Percentiles rank a stretch among this genome's conserved stretches.
Conservation (phyloP, 2,888 invertebrate species). For the Heliconius sara region DNA sequence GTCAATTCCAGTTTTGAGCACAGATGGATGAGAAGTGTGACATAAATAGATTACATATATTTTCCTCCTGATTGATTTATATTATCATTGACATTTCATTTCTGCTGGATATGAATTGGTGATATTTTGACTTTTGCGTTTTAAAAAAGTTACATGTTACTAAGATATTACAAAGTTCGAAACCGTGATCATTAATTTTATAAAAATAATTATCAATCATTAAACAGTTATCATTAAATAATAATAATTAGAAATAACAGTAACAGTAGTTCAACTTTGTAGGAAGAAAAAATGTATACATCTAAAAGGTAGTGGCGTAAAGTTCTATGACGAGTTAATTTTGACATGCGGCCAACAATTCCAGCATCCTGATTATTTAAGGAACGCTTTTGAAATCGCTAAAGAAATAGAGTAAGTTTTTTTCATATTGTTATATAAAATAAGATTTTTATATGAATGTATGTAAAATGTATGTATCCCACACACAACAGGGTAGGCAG, state of each 20-base stretch:
- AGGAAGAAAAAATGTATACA: slow-evolving; percentile 85
- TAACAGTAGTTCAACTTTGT: not conserved
- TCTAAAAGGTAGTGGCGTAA: slow-evolving; percentile 71
- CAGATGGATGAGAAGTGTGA: no score
- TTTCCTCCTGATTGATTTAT: no score
- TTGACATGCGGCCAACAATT: slow-evolving; percentile 84
- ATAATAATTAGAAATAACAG: not conserved
- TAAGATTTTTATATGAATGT: not conserved
- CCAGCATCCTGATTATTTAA: slow-evolving; percentile 79
- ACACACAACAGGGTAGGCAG: no score
- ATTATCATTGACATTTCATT: no score
- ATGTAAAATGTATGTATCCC: not conserved
- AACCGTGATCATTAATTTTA: no score
- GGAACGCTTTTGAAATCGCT: slow-evolving; percentile 60
- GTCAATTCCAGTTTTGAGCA: no score
- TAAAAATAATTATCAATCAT: no score
- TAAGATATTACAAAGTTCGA: no score
- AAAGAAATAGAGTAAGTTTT: slow-evolving; percentile 67
- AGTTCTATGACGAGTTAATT: slow-evolving; percentile 84
- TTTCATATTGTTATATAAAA: slow-evolving; percentile 8
- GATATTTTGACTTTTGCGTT: no score
- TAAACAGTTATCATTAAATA: not conserved
- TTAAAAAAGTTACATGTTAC: no score
- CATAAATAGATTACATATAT: no score
- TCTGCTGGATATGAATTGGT: no score